Evolutionary conservation across 2,797 vertebrate species (phyloP).

Genomic region (Selene dorsalis): DNA sequence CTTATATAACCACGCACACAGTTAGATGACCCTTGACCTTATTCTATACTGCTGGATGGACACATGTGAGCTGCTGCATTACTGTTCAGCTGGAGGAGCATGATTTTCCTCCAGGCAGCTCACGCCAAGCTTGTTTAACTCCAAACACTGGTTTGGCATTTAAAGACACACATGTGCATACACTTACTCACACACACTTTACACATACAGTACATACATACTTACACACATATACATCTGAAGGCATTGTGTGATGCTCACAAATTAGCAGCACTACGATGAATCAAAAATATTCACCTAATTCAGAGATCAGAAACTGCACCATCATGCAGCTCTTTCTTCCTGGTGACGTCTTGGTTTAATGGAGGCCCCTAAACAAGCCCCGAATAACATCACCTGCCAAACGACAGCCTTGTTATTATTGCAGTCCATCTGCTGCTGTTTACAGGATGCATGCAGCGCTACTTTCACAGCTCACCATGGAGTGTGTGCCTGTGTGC

Average conservation of each 20-base stretch:
- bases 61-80: conserved; percentile 36
- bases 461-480: conserved; percentile 11
- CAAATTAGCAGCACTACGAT: neutral
- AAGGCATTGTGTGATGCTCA: neutral
- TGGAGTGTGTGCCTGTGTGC: neutral
- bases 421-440: conserved; percentile 42
- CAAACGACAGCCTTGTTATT: conserved; percentile 32
- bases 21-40: conserved; percentile 67
- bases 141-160: conserved; percentile 52
- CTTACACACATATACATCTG: conserved; percentile 16
- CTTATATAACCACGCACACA: conserved; percentile 70
- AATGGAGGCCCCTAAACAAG: conserved; percentile 23
- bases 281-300: neutral
- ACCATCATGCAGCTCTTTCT: neutral
- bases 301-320: conserved; percentile 20
- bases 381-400: conserved; percentile 31
- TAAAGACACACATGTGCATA: conserved; percentile 13
- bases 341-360: neutral
- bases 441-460: conserved; percentile 18
- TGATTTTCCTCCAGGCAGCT: conserved; percentile 49
- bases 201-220: conserved; percentile 7
- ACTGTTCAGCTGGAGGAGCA: conserved; percentile 42
- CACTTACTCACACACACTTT: conserved; percentile 26
- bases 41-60: conserved; percentile 35
- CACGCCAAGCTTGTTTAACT: conserved; percentile 50